Evolutionary conservation across 1,140 invertebrate species (phyloP).

Genomic region (Aricia agestis): DNA sequence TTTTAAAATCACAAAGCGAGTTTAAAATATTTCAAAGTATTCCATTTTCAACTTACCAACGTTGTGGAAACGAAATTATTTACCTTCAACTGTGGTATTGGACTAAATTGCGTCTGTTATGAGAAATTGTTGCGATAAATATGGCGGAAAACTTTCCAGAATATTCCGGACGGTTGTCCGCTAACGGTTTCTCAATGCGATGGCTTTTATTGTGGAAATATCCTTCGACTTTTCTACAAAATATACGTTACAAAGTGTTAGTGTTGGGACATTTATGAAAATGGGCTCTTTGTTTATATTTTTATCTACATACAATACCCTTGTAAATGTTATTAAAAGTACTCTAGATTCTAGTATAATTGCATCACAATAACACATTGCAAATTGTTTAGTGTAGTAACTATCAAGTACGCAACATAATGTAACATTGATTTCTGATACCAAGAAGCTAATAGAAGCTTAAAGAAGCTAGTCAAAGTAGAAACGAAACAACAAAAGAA

Average conservation of each 20-base stretch:
- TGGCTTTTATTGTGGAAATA: conserved; percentile 7
- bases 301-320: neutral
- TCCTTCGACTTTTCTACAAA: conserved; percentile 10
- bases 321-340: too few relatives aligned
- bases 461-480: too few relatives aligned
- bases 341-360: too few relatives aligned
- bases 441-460: too few relatives aligned
- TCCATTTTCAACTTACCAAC: conserved; percentile 21
- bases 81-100: conserved; percentile 26
- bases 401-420: too few relatives aligned
- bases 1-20: neutral
- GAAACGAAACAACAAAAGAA: too few relatives aligned
- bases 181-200: conserved; percentile 6
- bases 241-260: neutral
- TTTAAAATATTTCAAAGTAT: neutral
- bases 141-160: conserved; percentile 7
- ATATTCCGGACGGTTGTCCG: conserved; percentile 5
- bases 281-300: neutral
- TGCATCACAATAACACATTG: too few relatives aligned
- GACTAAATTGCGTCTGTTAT: conserved; percentile 31
- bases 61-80: conserved; percentile 29
- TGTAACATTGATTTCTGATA: too few relatives aligned
- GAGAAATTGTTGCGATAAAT: conserved; percentile 18
- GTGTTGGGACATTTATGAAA: neutral
- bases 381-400: too few relatives aligned